A percentile compares a stretch with the other conserved stretches of the same genome.
Evolutionary conservation across 2,888 invertebrate genomes (phyloP).

Genomic region (Amorpha juglandis): DNA sequence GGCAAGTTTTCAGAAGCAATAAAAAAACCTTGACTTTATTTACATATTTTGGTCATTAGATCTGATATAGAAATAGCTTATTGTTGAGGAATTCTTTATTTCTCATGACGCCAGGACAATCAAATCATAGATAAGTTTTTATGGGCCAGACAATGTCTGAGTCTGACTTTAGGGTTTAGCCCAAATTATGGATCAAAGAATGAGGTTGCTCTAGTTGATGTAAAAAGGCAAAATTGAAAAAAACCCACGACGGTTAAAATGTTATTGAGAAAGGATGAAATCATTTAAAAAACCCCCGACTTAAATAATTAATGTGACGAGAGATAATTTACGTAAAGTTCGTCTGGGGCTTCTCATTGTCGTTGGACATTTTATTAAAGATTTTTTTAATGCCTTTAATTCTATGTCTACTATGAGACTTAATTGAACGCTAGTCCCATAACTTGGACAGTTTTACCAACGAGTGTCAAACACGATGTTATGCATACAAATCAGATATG

Average conservation of each 20-base stretch:
- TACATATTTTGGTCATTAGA: background rate
- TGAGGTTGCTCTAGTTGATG: conserved; percentile 2
- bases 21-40: background rate
- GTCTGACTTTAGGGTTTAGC: background rate
- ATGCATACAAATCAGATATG: conserved; percentile 58
- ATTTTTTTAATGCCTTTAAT: no score
- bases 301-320: no score
- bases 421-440: conserved; percentile 19
- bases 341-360: no score
- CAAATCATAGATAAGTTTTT: background rate
- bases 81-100: background rate
- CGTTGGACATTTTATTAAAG: no score
- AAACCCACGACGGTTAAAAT: no score
- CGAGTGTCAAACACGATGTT: conserved; percentile 47
- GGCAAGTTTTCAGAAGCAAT: conserved; percentile 5
- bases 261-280: no score
- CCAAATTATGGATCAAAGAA: background rate
- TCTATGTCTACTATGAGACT: no score
- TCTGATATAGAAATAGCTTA: background rate
- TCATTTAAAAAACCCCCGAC: no score
- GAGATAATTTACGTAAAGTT: no score
- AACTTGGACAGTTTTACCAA: conserved; percentile 32
- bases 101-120: background rate
- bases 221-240: no score
- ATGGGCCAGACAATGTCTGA: background rate